Evolutionary conservation across 2,113 vertebrate species (phyloP).

Genomic region (Atractosteus spatula): DNA sequence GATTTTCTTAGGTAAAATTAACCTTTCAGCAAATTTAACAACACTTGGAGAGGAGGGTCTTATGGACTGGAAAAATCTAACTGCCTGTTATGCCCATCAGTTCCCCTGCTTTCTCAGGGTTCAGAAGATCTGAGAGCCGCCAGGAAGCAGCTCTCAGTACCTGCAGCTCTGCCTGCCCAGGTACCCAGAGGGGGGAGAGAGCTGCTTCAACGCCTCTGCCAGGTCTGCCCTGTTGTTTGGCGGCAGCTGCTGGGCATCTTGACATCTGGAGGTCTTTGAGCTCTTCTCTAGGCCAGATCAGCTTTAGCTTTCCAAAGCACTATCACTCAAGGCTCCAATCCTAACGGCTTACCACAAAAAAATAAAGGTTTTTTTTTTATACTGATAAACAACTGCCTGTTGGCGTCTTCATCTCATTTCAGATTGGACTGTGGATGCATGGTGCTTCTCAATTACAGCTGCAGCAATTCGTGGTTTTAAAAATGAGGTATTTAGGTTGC

Average conservation of each 20-base stretch:
- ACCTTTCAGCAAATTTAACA: no score
- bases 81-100: no score
- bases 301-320: neutral
- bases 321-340: neutral
- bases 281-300: conserved; percentile 4
- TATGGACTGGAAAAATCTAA: no score
- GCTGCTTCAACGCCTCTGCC: neutral
- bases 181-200: neutral
- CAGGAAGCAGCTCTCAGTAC: conserved; percentile 12
- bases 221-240: neutral
- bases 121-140: no score
- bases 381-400: neutral
- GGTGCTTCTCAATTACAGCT: no score
- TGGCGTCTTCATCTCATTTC: no score
- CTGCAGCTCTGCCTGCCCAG: neutral
- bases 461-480: no score
- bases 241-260: neutral
- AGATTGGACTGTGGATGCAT: no score
- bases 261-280: conserved; percentile 11
- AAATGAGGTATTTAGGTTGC: no score
- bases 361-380: neutral
- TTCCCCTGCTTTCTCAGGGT: no score
- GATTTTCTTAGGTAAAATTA: no score
- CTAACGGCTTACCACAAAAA: neutral
- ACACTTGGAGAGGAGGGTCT: no score